These are phyloP conservation scores for Psittacus erithacus DNA, from an alignment of 2,113 vertebrate species.

Conservation along the genomic window DNA sequence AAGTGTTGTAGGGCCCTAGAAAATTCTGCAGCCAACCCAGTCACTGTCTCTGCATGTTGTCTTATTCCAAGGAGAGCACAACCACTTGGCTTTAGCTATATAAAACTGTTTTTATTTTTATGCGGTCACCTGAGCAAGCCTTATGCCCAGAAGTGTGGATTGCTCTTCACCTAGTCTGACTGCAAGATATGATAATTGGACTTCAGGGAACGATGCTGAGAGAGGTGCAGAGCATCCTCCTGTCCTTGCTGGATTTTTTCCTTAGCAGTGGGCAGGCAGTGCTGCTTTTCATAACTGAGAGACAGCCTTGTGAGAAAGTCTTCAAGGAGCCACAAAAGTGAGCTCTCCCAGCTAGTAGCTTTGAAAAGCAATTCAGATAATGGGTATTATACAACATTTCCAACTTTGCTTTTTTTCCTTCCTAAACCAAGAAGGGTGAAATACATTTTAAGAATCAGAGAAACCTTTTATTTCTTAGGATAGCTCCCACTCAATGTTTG, in stretches of 20 bases:
- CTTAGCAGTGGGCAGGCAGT: background rate
- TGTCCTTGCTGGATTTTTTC: conserved; percentile 36
- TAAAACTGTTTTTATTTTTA: conserved; percentile 3
- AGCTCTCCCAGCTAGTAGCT: background rate
- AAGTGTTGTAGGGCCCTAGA: background rate
- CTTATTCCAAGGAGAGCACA: background rate
- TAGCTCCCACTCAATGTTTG: background rate
- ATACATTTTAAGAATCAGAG: background rate
- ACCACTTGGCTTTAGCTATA: background rate
- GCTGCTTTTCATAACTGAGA: conserved; percentile 32
- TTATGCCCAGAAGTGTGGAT: background rate
- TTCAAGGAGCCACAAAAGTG: conserved; percentile 9
- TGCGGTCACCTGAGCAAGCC: background rate
- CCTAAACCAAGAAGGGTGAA: background rate
- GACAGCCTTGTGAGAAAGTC: conserved; percentile 7
- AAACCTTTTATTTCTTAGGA: background rate
- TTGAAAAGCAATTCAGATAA: conserved; percentile 6
- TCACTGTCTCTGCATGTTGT: background rate
- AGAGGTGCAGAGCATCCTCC: background rate
- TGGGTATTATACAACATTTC: background rate
- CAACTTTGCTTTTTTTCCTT: background rate
- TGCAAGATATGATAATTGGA: conserved; percentile 42
- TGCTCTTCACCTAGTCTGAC: background rate
- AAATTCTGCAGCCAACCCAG: background rate
- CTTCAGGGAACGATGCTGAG: background rate